These are phyloP conservation scores for Tinamus guttatus DNA, from an alignment of 2,113 vertebrate genomes.

Conservation along the genomic window DNA sequence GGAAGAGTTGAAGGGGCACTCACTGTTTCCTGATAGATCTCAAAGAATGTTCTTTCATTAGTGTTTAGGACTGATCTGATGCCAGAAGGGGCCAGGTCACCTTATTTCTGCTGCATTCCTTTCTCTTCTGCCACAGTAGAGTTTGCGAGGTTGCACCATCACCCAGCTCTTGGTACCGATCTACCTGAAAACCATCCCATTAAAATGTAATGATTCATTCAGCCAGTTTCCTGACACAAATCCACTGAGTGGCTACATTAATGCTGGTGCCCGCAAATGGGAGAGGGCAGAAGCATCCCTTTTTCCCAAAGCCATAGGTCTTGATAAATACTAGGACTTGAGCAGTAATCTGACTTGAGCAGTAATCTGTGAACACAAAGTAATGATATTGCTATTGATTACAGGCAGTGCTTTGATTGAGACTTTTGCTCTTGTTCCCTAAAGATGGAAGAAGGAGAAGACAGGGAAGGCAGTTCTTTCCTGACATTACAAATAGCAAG, in stretches of 20 bases:
- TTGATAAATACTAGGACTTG: no score
- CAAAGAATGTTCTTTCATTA: background rate
- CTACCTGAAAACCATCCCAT: background rate
- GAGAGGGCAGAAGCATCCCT: background rate
- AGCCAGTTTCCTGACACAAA: background rate
- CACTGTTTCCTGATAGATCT: background rate
- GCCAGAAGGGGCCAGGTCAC: background rate
- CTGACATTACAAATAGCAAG: background rate
- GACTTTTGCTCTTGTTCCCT: background rate
- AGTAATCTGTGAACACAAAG: background rate
- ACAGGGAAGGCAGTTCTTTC: background rate
- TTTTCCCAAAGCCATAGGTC: no score
- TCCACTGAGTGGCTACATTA: background rate
- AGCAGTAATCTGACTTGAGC: no score
- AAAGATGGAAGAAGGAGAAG: background rate
- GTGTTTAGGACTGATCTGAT: background rate
- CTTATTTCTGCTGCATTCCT: background rate
- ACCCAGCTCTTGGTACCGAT: background rate
- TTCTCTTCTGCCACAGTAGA: background rate
- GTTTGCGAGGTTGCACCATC: background rate
- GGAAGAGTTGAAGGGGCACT: background rate
- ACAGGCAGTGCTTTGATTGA: background rate
- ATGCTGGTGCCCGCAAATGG: background rate
- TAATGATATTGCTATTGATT: background rate
- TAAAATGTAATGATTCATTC: background rate